Percentiles rank a stretch among this genome's conserved stretches.
Conservation (phyloP, 1,140 invertebrate species). For the Hylaeus anthracinus region DNA sequence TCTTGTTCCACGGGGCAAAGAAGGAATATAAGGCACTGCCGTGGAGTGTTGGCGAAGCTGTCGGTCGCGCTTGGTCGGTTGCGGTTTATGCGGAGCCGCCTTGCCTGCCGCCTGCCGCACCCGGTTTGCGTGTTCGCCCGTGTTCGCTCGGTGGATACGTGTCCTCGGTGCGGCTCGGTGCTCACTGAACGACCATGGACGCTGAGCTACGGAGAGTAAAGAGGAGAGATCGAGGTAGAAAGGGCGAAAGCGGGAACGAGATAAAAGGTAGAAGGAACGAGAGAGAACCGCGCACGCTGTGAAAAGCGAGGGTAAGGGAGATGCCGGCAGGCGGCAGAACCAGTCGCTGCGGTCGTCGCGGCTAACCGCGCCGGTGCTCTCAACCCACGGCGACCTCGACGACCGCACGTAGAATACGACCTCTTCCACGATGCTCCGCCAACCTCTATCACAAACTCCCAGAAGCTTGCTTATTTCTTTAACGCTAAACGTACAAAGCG, state of each 20-base stretch:
- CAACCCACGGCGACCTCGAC: constrained; percentile 73
- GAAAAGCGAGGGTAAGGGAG: constrained; percentile 55
- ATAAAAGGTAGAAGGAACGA: constrained; percentile 39
- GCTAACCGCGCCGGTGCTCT: constrained; percentile 79
- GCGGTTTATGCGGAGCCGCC: constrained; percentile 75
- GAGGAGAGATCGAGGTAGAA: constrained; percentile 49
- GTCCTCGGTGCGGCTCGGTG: constrained; percentile 73
- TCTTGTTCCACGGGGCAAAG: constrained; percentile 67
- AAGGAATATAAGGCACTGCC: constrained; percentile 62
- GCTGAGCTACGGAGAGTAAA: constrained; percentile 49
- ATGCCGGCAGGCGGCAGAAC: constrained; percentile 65
- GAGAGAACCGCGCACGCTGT: constrained; percentile 34
- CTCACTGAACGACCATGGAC: constrained; percentile 69
- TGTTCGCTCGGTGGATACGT: constrained; percentile 73
- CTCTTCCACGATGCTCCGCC: not conserved
- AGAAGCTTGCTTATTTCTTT: constrained; percentile 23
- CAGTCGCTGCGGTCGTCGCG: constrained; percentile 76
- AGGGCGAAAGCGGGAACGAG: constrained; percentile 41
- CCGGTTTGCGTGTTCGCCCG: constrained; percentile 77
- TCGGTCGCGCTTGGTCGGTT: constrained; percentile 79
- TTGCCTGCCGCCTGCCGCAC: constrained; percentile 70
- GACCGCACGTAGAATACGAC: constrained; percentile 39
- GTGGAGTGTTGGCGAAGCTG: constrained; percentile 80
- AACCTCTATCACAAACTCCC: constrained; percentile 3
- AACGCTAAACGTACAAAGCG: no score